A percentile compares a stretch with the other conserved stretches of the same genome.
These are phyloP conservation scores for Trinorchestia longiramus DNA, from an alignment of 1,140 invertebrate genomes.

Conservation along the genomic window DNA sequence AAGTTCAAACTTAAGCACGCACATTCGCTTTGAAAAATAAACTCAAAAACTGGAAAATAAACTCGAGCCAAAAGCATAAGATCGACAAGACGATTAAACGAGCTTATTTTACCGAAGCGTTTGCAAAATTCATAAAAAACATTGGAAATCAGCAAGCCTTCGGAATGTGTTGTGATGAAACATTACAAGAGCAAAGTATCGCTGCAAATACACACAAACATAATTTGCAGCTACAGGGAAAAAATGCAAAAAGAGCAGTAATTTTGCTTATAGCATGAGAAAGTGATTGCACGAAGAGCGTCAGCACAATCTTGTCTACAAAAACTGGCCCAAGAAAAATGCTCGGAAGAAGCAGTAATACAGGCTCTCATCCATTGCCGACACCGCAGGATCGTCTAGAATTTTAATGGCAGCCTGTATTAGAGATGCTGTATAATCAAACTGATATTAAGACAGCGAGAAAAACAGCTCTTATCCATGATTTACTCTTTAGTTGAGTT, in stretches of 20 bases:
- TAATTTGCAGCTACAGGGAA: background rate
- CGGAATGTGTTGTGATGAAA: background rate
- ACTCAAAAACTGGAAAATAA: too few species aligned
- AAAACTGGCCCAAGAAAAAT: conserved; percentile 26
- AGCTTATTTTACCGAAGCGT: background rate
- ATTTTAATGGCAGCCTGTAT: conserved; percentile 30
- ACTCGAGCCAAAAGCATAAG: background rate
- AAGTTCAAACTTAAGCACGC: background rate
- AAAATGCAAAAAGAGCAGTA: background rate
- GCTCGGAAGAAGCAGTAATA: conserved; percentile 19
- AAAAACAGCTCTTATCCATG: conserved; percentile 35
- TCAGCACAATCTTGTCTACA: conserved; percentile 17
- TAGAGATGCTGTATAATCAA: conserved; percentile 6
- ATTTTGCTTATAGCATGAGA: conserved; percentile 39
- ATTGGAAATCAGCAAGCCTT: background rate
- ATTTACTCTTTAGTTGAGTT: background rate
- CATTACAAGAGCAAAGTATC: background rate
- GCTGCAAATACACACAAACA: background rate
- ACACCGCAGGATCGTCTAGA: conserved; percentile 32
- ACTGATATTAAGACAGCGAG: conserved; percentile 31
- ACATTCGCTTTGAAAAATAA: background rate
- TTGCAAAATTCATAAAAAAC: background rate
- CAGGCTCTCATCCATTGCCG: conserved; percentile 25
- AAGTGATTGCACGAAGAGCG: conserved; percentile 41
- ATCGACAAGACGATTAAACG: background rate